Evolutionary conservation across 1,140 invertebrate species (phyloP).

Genomic region (Meloidogyne exigua): DNA sequence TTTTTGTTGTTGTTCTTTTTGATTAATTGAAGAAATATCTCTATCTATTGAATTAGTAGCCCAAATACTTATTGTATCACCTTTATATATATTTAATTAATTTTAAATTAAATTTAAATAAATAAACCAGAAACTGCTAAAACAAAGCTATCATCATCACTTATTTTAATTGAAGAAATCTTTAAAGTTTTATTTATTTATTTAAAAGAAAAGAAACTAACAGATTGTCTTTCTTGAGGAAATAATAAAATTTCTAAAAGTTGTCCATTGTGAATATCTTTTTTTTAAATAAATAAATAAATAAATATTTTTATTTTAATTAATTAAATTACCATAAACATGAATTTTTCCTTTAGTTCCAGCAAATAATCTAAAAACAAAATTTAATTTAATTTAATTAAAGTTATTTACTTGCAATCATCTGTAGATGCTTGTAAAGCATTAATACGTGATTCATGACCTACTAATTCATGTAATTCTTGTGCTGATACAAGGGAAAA

Average conservation of each 20-base stretch:
- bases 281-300: not conserved
- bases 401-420: constrained; percentile 31
- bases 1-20: constrained; percentile 14
- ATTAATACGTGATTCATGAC: constrained; percentile 39
- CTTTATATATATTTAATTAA: not conserved
- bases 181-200: not conserved
- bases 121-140: constrained; percentile 48
- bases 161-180: constrained; percentile 42
- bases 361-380: constrained; percentile 39
- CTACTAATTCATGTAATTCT: constrained; percentile 57
- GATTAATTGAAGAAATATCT: constrained; percentile 21
- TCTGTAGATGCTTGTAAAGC: constrained; percentile 43
- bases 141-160: constrained; percentile 51
- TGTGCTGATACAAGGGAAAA: constrained; percentile 58
- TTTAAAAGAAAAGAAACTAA: not conserved
- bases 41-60: constrained; percentile 48
- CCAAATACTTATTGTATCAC: constrained; percentile 28
- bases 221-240: constrained; percentile 12
- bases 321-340: constrained; percentile 38
- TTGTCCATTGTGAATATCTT: constrained; percentile 51
- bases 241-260: constrained; percentile 33
- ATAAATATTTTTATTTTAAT: no score
- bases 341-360: constrained; percentile 41
- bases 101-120: constrained; percentile 19
- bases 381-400: not conserved